These are phyloP conservation scores for Phainopepla nitens DNA, from an alignment of 2,113 vertebrate genomes.

Conservation along the genomic window DNA sequence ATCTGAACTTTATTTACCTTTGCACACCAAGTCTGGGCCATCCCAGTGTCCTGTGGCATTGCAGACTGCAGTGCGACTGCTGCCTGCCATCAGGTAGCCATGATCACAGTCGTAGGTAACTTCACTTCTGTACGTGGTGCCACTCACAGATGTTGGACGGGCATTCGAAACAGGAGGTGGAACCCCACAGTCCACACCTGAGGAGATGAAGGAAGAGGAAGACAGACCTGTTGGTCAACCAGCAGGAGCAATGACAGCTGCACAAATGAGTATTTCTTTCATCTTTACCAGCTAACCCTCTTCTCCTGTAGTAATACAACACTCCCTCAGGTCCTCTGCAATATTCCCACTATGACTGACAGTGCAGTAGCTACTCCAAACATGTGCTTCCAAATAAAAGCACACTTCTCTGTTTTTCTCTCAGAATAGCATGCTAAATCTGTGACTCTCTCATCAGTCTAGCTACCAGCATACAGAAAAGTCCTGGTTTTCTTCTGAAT, in stretches of 20 bases:
- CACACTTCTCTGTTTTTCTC: neutral
- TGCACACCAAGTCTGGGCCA: slow-evolving; percentile 45
- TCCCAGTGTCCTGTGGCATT: slow-evolving; percentile 52
- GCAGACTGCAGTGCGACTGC: slow-evolving; percentile 31
- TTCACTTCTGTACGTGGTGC: slow-evolving; percentile 44
- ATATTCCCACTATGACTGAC: neutral
- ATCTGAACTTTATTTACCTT: slow-evolving; percentile 29
- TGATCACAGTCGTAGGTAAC: slow-evolving; percentile 32
- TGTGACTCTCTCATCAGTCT: neutral
- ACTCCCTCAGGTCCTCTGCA: accelerated
- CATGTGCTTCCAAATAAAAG: neutral
- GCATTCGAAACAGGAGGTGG: slow-evolving; percentile 56
- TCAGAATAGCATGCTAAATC: neutral
- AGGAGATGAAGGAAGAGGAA: neutral
- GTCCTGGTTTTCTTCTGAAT: neutral
- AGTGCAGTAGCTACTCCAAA: neutral
- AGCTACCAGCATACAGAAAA: neutral
- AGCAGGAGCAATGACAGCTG: neutral
- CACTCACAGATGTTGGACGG: neutral
- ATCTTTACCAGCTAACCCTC: neutral
- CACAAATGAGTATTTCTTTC: neutral
- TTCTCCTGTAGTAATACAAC: neutral
- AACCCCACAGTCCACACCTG: slow-evolving; percentile 60
- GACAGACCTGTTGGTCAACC: neutral
- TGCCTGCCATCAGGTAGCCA: slow-evolving; percentile 13